Base-by-base conservation (phyloP, 2,113 vertebrate genomes). In the Nesogale talazaci region DNA sequence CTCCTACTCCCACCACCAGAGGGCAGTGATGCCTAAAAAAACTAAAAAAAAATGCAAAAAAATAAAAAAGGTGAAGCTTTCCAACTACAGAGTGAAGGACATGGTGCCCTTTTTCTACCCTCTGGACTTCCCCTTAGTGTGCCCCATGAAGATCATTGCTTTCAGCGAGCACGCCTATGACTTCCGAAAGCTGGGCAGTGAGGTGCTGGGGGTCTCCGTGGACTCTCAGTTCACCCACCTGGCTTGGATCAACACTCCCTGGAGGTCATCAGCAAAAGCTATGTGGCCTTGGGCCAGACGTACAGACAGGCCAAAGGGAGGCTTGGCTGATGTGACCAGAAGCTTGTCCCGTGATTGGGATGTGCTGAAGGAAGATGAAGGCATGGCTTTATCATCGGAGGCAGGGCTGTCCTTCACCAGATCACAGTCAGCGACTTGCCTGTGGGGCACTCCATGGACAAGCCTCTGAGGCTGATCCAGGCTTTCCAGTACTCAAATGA, bases 61-160 rank as follows among this genome's bases (percentile, higher is more conserved):
- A n/a, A n/a, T n/a, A n/a, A n/a, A 98, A 94, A 98, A 99, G 34
- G 90, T 99, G 88, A 97, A 98, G 88, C 97, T 99, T 52, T 98
- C 98, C 0, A 98, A 98, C 95, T 99, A 99, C 96, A 97, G 83
- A 98, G 98, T 98, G 56, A 98, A 99, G 90, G 99, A 99, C 76
- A 97, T 99, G 38, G 94, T 99, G 31, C 97, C 99, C 75, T 99
- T 99, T 96, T 99, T 99, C 98, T 99, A 99, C 89, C 99, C 99
- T 0, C 97, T 99, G 98, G 99, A 99, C 97, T 99, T 99, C 98
- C 99, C 99, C 52, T 99, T 99, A 1, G 99, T 99, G 76, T 99
- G 99, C 92, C 99, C 99, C 82, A 99, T 99, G 1, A 99, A 99
- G 98, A 99, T 99, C 85, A 97, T 99, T 22, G 98, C 98, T 3